Evolutionary conservation across 2,797 vertebrate genomes (phyloP).

Genomic region (Arrhamphus sclerolepis): DNA sequence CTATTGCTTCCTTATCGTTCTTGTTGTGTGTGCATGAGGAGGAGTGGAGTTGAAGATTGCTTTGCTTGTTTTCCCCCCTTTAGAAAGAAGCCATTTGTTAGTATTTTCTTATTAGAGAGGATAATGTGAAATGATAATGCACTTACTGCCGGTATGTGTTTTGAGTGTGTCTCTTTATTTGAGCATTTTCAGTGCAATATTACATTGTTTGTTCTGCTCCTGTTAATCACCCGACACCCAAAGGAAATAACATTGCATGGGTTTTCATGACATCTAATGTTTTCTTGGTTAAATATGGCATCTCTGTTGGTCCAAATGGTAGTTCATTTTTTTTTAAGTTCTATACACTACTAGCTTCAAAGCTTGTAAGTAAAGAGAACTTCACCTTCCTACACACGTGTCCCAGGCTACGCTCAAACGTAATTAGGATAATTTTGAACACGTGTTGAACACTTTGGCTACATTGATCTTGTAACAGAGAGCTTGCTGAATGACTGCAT

Average conservation of each 20-base stretch:
- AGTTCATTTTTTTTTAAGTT: slow-evolving; percentile 1
- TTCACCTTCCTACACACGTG: neutral
- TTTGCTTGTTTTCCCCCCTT: slow-evolving; percentile 14
- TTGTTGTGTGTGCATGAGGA: neutral
- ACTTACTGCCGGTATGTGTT: slow-evolving; percentile 12
- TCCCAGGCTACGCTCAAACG: no score
- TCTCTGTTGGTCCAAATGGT: neutral
- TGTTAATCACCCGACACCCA: slow-evolving; percentile 6
- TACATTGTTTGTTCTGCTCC: neutral
- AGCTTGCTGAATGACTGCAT: no score
- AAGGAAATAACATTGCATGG: slow-evolving; percentile 1
- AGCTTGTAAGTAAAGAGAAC: neutral
- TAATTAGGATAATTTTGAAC: no score
- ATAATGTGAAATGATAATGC: slow-evolving; percentile 18
- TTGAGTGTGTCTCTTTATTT: neutral
- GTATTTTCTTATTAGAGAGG: slow-evolving; percentile 9
- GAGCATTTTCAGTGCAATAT: neutral
- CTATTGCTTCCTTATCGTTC: slow-evolving; percentile 1
- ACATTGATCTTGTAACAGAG: no score
- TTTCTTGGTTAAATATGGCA: slow-evolving; percentile 7
- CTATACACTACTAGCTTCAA: neutral
- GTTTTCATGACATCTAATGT: neutral
- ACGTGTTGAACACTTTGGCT: no score
- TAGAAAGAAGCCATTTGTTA: slow-evolving; percentile 17
- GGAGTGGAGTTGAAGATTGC: slow-evolving; percentile 4